Evolutionary conservation across 2,888 invertebrate genomes (phyloP), one percentile per base, ranked within the genome.

Genomic region (Phlogophora meticulosa): DNA sequence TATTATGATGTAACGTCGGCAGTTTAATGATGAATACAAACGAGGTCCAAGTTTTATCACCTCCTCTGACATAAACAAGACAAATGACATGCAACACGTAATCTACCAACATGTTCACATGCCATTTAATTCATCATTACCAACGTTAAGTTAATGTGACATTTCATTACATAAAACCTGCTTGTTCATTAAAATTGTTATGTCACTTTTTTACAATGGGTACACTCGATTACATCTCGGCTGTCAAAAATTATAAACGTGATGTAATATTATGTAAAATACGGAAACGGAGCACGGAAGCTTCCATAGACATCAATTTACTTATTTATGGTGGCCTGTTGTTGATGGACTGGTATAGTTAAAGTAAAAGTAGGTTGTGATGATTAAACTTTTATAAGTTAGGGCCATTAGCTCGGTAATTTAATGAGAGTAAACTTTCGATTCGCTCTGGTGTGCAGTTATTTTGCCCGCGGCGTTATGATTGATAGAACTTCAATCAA

Each of bases 341-440:
- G 49, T 65, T 61, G 48, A 17, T 46, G 51, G 7, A 51, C 49
- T 15, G 71, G 72, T 59, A 15, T 63, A 32, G 53, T 66, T 72
- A 24, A 49, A 78, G 83, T 84, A 85, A 86, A 86, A 86, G 84
- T 85, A 64, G 82, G 76, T 62, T 76, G 67, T 42, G 38, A 51
- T 76, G 59, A 67, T 76, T 70, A 60, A 67, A 55, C 70, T 64
- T 56, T 58, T 80, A 45, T 9, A 22, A 22, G 4, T 10, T 53
- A 64, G 61, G 63, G 71, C 67, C 60, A 43, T 59, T 53, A 45
- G 13, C n/a, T 49, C 4, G 15, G 38, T 45, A 9, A 34, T 48
- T 48, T 62, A 61, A 80, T 56, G 61, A 69, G 64, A 65, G 42
- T 45, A 15, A 62, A 68, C 63, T 82, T 78, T 80, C 82, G 63